Conservation (phyloP, 2,113 vertebrate species). For the Chelonoidis abingdonii region DNA sequence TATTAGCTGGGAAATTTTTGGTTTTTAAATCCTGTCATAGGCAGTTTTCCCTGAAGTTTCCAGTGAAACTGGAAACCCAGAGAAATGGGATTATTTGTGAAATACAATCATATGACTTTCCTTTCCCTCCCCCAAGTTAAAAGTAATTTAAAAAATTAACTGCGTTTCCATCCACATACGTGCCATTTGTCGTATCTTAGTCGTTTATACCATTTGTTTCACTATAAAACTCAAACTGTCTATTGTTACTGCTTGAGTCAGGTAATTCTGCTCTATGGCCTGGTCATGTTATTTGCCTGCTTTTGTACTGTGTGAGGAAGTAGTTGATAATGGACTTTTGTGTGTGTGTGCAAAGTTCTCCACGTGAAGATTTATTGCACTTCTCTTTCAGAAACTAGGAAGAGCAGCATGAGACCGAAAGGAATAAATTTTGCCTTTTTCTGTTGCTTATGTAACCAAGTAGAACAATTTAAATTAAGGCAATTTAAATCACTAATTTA, state of each 20-base stretch:
- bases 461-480: conserved; percentile 52
- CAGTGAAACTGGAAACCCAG: conserved; percentile 79
- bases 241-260: conserved; percentile 47
- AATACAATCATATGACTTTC: conserved; percentile 39
- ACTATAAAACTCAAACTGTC: conserved; percentile 18
- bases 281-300: conserved; percentile 51
- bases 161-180: conserved; percentile 27
- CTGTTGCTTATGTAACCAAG: conserved; percentile 55
- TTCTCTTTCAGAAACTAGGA: conserved; percentile 19
- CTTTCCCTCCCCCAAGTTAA: neutral
- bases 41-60: conserved; percentile 79
- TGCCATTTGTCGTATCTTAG: conserved; percentile 52
- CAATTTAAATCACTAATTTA: conserved; percentile 52
- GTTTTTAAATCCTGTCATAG: conserved; percentile 23
- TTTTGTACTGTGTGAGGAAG: conserved; percentile 32
- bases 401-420: conserved; percentile 60
- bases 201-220: neutral
- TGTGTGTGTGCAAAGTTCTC: neutral
- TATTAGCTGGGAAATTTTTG: conserved; percentile 47
- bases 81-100: conserved; percentile 69
- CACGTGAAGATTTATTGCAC: neutral
- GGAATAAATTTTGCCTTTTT: conserved; percentile 62
- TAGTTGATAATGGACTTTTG: conserved; percentile 21
- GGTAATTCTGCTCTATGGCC: conserved; percentile 43
- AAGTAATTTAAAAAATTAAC: conserved; percentile 67